phyloP scores from a whole-genome alignment of 2,888 invertebrate species.

The Calephelis perditalis region DNA sequence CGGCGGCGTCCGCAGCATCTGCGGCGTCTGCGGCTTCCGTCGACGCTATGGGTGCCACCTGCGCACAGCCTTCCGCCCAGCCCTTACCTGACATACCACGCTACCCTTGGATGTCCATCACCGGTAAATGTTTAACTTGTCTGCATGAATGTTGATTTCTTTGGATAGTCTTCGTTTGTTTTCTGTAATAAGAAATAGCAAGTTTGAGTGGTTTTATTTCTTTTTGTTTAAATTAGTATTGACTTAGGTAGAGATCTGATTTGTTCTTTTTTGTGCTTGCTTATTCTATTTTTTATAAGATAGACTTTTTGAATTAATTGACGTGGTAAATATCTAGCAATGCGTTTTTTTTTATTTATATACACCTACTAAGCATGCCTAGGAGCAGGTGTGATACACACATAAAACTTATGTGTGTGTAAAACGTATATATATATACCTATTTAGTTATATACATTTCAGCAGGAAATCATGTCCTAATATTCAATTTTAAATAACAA shows the following conservation, averaged over 20 bases:
- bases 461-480: too few relatives aligned
- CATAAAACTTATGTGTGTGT: too few relatives aligned
- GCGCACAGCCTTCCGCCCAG: slow-evolving; percentile 89
- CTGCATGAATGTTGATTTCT: slow-evolving; percentile 43
- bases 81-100: slow-evolving; percentile 94
- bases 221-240: not conserved
- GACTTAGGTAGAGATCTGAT: not conserved
- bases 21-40: slow-evolving; percentile 87
- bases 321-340: too few relatives aligned
- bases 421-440: too few relatives aligned
- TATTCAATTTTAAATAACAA: too few relatives aligned
- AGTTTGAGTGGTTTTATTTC: slow-evolving; percentile 7
- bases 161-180: slow-evolving; percentile 11
- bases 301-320: too few relatives aligned
- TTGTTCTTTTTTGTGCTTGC: too few relatives aligned
- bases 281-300: too few relatives aligned
- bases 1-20: slow-evolving; percentile 85
- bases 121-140: slow-evolving; percentile 84
- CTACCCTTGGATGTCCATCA: slow-evolving; percentile 98
- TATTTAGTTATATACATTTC: too few relatives aligned
- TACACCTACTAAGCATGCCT: too few relatives aligned
- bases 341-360: too few relatives aligned
- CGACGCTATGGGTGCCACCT: slow-evolving; percentile 90
- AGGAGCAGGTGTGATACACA: too few relatives aligned
- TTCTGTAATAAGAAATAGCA: slow-evolving; percentile 16